Evolutionary conservation across 2,797 vertebrate species (phyloP).

Genomic region (Hyperoplus lanceolatus): DNA sequence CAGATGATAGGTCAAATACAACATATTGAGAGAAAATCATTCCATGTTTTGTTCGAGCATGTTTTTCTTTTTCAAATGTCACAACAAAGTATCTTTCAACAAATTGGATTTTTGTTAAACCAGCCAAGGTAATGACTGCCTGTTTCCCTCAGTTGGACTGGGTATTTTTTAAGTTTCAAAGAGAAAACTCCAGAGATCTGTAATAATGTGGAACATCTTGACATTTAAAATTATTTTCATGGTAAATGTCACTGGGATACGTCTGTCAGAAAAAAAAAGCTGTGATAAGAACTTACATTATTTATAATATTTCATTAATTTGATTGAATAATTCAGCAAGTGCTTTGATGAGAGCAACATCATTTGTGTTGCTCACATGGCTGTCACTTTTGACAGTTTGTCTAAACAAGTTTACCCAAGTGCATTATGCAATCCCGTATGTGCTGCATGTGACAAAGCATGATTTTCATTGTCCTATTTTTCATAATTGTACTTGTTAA

Average conservation of each 20-base stretch:
- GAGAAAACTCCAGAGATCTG: constrained; percentile 62
- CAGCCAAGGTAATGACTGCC: constrained; percentile 49
- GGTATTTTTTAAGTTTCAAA: constrained; percentile 61
- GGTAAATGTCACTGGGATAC: constrained; percentile 49
- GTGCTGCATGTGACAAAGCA: constrained; percentile 30
- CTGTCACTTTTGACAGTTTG: constrained; percentile 67
- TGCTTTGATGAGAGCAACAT: constrained; percentile 69
- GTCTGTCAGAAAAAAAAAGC: constrained; percentile 67
- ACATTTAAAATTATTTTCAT: constrained; percentile 63
- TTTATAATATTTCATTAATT: constrained; percentile 81
- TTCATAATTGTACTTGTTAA: constrained; percentile 6
- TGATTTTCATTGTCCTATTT: constrained; percentile 32
- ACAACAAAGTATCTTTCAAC: constrained; percentile 13
- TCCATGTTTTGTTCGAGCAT: not conserved
- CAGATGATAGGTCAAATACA: not conserved
- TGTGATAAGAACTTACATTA: constrained; percentile 70
- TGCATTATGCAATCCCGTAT: constrained; percentile 57
- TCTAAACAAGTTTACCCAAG: constrained; percentile 71
- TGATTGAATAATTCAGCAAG: constrained; percentile 78
- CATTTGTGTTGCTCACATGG: constrained; percentile 45
- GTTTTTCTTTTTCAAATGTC: constrained; percentile 36
- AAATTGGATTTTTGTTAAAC: constrained; percentile 45
- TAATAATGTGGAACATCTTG: constrained; percentile 72
- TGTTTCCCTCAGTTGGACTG: constrained; percentile 51
- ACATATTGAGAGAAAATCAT: not conserved